Base-by-base conservation (phyloP, 1,140 invertebrate genomes). In the Charaxes varanes region DNA sequence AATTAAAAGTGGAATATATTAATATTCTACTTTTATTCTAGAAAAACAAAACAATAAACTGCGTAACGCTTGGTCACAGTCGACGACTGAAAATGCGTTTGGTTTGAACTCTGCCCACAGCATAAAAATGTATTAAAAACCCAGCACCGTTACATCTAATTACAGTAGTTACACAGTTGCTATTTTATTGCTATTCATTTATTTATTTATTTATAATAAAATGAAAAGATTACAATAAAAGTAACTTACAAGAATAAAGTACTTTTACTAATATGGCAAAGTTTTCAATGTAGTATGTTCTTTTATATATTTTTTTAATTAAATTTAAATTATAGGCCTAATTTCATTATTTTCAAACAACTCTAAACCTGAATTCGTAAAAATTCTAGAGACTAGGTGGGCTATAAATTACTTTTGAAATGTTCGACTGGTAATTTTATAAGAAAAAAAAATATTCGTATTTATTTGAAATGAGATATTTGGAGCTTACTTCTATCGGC, bases 271-370 rank as follows among this genome's bases (percentile, higher is more conserved):
- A 82, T 82, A 82, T 82, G 78, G 78, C 78, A 82, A 80, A 79
- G 74, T 82, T 82, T 82, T 82, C 78, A 78, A 82, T 82, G 78
- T 82, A 82, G 78, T 66, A 73, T n/a, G n/a, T n/a, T n/a, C n/a
- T n/a, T n/a, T n/a, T n/a, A n/a, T n/a, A n/a, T n/a, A n/a, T n/a
- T n/a, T 79, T 74, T 71, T 52, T 22, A 53, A 54, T 45, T 40
- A 32, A 45, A 63, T 65, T 58, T 56, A 66, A 61, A n/a, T n/a
- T n/a, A n/a, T n/a, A 62, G 63, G 54, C 61, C 68, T 77, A 72
- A 74, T 77, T 71, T 56, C 56, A 72, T 62, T 47, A 59, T 63
- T 62, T 50, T 49, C 55, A 62, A 67, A 60, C 60, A 59, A 70
- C n/a, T 53, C 58, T 71, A 62, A 53, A n/a, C n/a, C 54, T 64